A percentile compares a stretch with the other conserved stretches of the same genome.
Conservation (phyloP, 2,797 vertebrate species). For the Glyptemys insculpta region DNA sequence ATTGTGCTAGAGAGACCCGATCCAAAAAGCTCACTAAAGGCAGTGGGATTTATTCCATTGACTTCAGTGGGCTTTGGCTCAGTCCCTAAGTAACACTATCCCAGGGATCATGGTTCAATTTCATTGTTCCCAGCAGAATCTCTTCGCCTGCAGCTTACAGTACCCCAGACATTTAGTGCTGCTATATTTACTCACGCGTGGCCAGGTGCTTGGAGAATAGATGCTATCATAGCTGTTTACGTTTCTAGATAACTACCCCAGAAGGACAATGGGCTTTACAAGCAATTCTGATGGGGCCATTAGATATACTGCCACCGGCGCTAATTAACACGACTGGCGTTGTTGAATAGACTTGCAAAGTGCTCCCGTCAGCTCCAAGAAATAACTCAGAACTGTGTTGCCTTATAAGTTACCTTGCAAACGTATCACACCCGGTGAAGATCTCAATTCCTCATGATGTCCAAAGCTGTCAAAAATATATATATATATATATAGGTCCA, state of each 20-base stretch:
- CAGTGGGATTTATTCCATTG: accelerated
- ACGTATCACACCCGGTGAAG: constrained; percentile 7
- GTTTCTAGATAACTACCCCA: constrained; percentile 11
- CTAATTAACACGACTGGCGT: constrained; percentile 18
- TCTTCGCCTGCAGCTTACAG: not conserved
- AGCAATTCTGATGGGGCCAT: constrained; percentile 45
- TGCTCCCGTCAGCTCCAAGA: constrained; percentile 40
- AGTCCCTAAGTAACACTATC: not conserved
- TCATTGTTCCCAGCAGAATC: not conserved
- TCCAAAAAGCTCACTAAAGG: not conserved
- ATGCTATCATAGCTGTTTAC: constrained; percentile 20
- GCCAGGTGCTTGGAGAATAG: constrained; percentile 47
- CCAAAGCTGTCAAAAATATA: not conserved
- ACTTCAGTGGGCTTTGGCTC: not conserved
- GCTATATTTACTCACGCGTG: constrained; percentile 12
- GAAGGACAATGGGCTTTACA: constrained; percentile 42
- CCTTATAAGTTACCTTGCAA: constrained; percentile 32
- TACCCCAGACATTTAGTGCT: not conserved
- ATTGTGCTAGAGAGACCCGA: not conserved
- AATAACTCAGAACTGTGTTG: not conserved
- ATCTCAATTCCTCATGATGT: not conserved
- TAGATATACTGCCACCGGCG: constrained; percentile 4
- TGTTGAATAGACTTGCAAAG: constrained; percentile 22
- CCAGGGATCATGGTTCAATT: not conserved
- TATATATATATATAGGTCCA: not conserved